Evolutionary conservation across 2,113 vertebrate species (phyloP).

Genomic region (Gymnarchus niloticus): DNA sequence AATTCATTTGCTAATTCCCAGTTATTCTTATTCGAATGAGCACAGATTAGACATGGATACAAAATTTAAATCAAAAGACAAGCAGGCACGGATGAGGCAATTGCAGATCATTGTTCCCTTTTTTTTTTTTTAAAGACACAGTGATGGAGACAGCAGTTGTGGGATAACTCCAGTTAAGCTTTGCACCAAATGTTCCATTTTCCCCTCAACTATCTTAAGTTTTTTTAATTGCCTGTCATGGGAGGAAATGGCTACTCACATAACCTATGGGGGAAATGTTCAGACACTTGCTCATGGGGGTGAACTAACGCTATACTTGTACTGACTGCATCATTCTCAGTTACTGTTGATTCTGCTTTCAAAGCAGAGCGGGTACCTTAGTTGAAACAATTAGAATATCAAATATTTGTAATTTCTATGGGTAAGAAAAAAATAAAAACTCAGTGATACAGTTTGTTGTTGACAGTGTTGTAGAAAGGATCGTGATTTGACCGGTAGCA

Average conservation of each 20-base stretch:
- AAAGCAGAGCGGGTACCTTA: neutral
- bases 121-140: slow-evolving; percentile 13
- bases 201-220: neutral
- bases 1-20: neutral
- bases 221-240: neutral
- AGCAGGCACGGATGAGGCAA: neutral
- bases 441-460: neutral
- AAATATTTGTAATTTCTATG: neutral
- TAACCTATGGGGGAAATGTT: neutral
- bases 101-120: neutral
- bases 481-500: neutral
- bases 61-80: neutral
- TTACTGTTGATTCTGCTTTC: neutral
- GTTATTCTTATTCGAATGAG: neutral
- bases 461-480: neutral
- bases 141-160: neutral
- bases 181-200: neutral
- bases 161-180: neutral
- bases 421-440: neutral
- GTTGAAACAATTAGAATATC: neutral
- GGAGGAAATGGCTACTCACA: neutral
- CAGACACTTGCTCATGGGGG: neutral
- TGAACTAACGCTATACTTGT: neutral
- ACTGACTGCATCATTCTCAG: neutral
- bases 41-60: neutral